phyloP scores from a whole-genome alignment of 2,113 vertebrate genomes.

The Athene cunicularia region DNA sequence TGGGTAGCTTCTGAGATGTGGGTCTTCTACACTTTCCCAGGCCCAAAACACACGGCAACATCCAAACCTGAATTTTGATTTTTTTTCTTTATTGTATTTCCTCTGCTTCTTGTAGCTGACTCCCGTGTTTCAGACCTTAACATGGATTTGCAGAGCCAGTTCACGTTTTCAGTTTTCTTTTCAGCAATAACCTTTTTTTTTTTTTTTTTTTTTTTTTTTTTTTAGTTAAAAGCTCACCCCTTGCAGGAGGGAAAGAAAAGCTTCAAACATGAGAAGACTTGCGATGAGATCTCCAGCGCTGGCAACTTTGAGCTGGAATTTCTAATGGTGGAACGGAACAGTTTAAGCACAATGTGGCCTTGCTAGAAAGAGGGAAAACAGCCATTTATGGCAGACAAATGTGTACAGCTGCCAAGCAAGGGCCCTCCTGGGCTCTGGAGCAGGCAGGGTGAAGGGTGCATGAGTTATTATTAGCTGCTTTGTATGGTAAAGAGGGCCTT shows the following conservation, averaged over 20 bases:
- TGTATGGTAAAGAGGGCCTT: neutral
- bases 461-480: conserved; percentile 16
- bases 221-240: neutral
- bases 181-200: neutral
- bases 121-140: neutral
- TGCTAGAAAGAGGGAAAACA: neutral
- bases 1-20: neutral
- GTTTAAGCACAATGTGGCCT: neutral
- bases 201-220: neutral
- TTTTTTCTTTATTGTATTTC: neutral
- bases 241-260: neutral
- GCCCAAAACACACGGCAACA: neutral
- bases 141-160: neutral
- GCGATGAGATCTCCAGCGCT: neutral
- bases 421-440: neutral
- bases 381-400: neutral
- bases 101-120: neutral
- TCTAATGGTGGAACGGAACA: neutral
- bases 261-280: neutral
- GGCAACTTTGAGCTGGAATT: neutral
- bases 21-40: neutral
- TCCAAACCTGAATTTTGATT: neutral
- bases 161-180: neutral
- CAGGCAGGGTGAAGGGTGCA: neutral
- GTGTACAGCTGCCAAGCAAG: neutral